Evolutionary conservation across 2,797 vertebrate genomes (phyloP).

Genomic region (Enteromius trimaculatus): DNA sequence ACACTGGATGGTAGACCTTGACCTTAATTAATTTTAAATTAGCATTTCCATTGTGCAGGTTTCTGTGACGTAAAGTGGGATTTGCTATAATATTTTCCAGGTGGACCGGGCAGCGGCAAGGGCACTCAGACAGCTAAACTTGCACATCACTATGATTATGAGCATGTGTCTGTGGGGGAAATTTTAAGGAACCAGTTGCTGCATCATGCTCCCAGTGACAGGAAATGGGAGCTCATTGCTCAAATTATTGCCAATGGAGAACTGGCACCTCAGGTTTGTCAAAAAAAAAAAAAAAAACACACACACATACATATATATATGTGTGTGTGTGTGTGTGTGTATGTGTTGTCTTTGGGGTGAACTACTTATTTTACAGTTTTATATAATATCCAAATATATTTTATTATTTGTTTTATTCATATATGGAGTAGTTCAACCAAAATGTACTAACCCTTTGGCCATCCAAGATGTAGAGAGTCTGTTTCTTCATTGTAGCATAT

Average conservation of each 20-base stretch:
- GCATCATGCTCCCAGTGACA: slow-evolving; percentile 71
- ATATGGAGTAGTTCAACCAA: neutral
- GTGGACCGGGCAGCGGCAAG: slow-evolving; percentile 76
- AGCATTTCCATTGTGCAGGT: slow-evolving; percentile 8
- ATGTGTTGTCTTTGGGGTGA: no score
- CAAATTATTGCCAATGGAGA: slow-evolving; percentile 77
- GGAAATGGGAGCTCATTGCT: slow-evolving; percentile 76
- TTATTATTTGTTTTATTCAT: no score
- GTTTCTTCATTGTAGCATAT: neutral
- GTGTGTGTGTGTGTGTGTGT: no score
- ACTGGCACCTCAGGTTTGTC: slow-evolving; percentile 65
- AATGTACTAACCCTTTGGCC: neutral
- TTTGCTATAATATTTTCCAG: slow-evolving; percentile 51
- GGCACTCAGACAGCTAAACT: slow-evolving; percentile 74
- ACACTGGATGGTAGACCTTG: neutral
- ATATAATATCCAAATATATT: no score
- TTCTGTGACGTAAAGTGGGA: slow-evolving; percentile 12
- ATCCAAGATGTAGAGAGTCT: neutral
- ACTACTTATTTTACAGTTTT: no score
- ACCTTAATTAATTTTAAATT: neutral
- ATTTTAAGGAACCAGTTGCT: slow-evolving; percentile 73
- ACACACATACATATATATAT: no score
- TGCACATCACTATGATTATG: slow-evolving; percentile 67
- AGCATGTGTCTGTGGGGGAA: slow-evolving; percentile 72
- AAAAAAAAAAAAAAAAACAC: no score